Percentiles rank a stretch among this genome's conserved stretches.
Evolutionary conservation across 1,140 invertebrate species (phyloP).

Genomic region (Ceratitis capitata): DNA sequence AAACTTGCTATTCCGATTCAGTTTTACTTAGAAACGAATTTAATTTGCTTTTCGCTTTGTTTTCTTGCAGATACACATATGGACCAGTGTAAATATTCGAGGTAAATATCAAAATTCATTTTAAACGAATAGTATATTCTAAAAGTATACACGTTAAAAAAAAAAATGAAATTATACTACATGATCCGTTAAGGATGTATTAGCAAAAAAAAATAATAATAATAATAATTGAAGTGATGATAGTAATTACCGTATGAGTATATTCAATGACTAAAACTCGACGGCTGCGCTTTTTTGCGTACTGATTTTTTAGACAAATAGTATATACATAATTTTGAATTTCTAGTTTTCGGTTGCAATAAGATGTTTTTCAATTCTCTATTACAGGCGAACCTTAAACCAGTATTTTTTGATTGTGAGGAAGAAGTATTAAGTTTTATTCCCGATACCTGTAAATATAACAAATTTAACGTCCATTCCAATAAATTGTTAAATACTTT

Average conservation of each 20-base stretch:
- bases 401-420: no score
- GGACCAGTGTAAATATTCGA: not conserved
- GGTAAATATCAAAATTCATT: not conserved
- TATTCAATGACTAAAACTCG: conserved; percentile 43
- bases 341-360: no score
- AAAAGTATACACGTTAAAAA: no score
- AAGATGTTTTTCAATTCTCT: not conserved
- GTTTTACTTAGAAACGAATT: no score
- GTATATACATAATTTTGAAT: not conserved
- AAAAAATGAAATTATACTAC: no score
- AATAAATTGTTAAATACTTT: not conserved
- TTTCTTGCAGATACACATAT: conserved; percentile 1
- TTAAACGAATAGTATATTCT: not conserved
- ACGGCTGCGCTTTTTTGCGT: conserved; percentile 48
- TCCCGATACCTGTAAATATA: not conserved
- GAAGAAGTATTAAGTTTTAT: no score
- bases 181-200: no score
- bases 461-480: not conserved
- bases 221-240: conserved; percentile 36
- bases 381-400: not conserved
- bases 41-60: not conserved
- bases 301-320: conserved; percentile 4
- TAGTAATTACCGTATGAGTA: conserved; percentile 49
- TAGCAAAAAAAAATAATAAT: no score
- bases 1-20: not conserved